phyloP scores from a whole-genome alignment of 2,113 vertebrate genomes.

The Bostrychus sinensis region DNA sequence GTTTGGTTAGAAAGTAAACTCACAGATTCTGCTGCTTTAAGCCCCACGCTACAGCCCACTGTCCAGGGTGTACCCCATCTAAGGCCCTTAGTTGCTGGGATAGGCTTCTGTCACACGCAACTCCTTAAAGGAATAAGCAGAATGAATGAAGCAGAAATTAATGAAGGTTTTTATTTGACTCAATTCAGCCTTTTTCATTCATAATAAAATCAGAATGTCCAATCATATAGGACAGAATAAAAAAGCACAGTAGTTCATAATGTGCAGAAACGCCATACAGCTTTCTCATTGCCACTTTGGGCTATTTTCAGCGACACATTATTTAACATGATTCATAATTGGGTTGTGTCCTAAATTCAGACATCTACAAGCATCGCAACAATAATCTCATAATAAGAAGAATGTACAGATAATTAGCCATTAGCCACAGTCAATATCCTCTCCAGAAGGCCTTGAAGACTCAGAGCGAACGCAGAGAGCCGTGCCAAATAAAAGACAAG shows the following conservation, averaged over 20 bases:
- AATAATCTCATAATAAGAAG: conserved; percentile 60
- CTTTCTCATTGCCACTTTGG: not conserved
- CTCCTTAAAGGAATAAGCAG: too few species aligned
- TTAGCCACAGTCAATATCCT: conserved; percentile 73
- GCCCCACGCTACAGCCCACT: too few species aligned
- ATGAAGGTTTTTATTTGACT: too few species aligned
- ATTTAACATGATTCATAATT: conserved; percentile 30
- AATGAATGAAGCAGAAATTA: too few species aligned
- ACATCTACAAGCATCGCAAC: conserved; percentile 47
- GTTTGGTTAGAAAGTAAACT: too few species aligned
- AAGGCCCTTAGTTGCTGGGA: too few species aligned
- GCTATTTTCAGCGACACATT: conserved; percentile 21
- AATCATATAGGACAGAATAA: too few species aligned
- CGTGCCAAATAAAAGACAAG: conserved; percentile 73
- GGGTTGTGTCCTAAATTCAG: conserved; percentile 29
- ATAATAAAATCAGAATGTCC: too few species aligned
- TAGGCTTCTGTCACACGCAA: too few species aligned
- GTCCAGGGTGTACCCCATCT: too few species aligned
- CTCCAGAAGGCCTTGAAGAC: conserved; percentile 73
- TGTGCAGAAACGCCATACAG: not conserved
- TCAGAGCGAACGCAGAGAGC: conserved; percentile 57
- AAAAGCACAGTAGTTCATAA: not conserved
- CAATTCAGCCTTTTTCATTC: too few species aligned
- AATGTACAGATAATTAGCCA: conserved; percentile 74
- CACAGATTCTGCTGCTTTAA: too few species aligned